Evolutionary conservation across 2,797 vertebrate species (phyloP), one percentile per base, ranked within the genome.

Genomic region (Yasuhikotakia modesta): DNA sequence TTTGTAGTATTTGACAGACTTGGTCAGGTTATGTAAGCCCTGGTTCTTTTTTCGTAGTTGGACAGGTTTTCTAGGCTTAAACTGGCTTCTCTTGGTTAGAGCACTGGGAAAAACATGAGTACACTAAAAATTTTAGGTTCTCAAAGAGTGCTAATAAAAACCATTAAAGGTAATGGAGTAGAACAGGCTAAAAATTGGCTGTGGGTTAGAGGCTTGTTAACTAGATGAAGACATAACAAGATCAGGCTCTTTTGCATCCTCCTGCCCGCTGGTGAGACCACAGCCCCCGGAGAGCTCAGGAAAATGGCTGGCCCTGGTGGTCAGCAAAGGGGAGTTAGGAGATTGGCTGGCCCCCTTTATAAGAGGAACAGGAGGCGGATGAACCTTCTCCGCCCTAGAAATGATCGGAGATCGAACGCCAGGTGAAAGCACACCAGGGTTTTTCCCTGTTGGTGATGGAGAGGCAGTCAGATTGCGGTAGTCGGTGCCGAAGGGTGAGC

Each of bases 401-500:
- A 95, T 95, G 79, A 96, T 94, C 0, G 94, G 94, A 0, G 94
- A 95, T 0, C 91, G 74, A 0, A 95, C 90, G 14, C 94, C 94
- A 1, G 94, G 94, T 60, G 93, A 94, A n/a, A 94, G 73, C 0
- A 94, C 93, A 78, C 93, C 93, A 24, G 92, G 91, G 27, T 78
- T 87, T 19, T 90, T 24, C 76, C 94, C 93, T 0, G 76, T 88
- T 5, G 93, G 94, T 0, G 95, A 90, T 76, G 89, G 93, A 0
- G 95, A 84, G 0, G 67, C 89, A 0, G 95, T 93, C 78, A 98
- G 88, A 78, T 84, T 95, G 5, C 98, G 94, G 67, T 99, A 99
- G 93, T 99, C 98, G 0, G 98, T 99, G 86, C 97, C 97, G 50
- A 98, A 99, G 0, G 98, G 98, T 0, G 98, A 99, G 89, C 93